Base-by-base conservation (phyloP, 2,888 invertebrate genomes). In the Nemotelus nigrinus region DNA sequence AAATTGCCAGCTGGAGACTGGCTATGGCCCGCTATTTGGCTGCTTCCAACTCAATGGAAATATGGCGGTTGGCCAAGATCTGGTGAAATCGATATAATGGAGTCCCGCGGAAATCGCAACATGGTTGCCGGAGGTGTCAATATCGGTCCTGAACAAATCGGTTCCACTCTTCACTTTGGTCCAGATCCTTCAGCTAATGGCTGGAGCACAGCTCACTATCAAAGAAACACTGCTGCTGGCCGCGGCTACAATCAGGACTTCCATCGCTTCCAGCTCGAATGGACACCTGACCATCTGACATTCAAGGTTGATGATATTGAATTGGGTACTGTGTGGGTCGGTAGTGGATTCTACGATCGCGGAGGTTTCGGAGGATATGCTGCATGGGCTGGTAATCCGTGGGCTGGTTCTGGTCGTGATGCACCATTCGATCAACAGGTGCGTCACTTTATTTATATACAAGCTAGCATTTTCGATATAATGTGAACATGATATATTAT, bases 11-110 rank as follows among this genome's bases (percentile, higher is more conserved):
- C 89, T 53, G 93, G 93, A 39, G 93, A 93, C 84, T 93, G 93
- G 93, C 55, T 82, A 8, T 80, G 81, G 80, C 82, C 82, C 74
- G 92, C 93, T 47, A 90, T 93, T 81, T 93, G 93, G 93, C 83
- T 93, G 85, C 87, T 92, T 88, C 93, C 93, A 1, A 87, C 89
- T 0, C 84, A 88, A 83, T 91, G 91, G 82, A 84, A 84, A 0
- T 93, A 93, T 83, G 92, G 93, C 2, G 85, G 87, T 0, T 93
- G 93, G 93, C 93, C 93, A 0, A 84, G 90, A 3, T 93, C 92
- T 43, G 93, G 93, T 3, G 93, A 93, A 87, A 93, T 93, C 79
- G 93, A 93, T 83, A 85, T 94, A 55, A 86, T 90, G 77, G 93
- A 93, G 84, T 89, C 90, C 45, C 89, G 93, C 60, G 93, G 93